phyloP scores from a whole-genome alignment of 2,888 invertebrate species.

The Strigamia maritima region DNA sequence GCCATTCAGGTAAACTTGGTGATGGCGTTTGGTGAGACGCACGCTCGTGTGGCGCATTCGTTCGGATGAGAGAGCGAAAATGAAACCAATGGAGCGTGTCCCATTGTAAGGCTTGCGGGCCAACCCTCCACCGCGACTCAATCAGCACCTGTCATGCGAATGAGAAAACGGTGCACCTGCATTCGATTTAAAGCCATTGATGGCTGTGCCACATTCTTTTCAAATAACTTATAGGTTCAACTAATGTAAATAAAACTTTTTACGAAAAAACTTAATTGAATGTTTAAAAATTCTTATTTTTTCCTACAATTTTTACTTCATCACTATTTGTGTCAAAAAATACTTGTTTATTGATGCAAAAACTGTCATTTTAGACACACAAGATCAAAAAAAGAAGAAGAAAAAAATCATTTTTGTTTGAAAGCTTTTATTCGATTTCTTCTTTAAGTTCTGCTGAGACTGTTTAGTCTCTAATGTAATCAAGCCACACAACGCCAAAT shows the following conservation, averaged over 20 bases:
- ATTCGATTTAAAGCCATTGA: conserved; percentile 13
- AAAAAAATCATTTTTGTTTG: too few species aligned
- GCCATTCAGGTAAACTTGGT: conserved; percentile 14
- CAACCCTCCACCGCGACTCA: conserved; percentile 24
- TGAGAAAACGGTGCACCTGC: conserved; percentile 19
- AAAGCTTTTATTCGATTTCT: too few species aligned
- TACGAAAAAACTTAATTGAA: not conserved
- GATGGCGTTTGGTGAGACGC: not conserved
- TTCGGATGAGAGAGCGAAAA: conserved; percentile 24
- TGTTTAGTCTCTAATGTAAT: too few species aligned
- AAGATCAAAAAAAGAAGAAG: too few species aligned
- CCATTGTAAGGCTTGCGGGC: conserved; percentile 17
- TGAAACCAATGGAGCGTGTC: conserved; percentile 21
- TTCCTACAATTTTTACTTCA: too few species aligned
- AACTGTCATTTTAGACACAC: too few species aligned
- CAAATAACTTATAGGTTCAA: not conserved
- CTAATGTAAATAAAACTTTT: not conserved
- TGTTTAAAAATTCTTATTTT: not conserved
- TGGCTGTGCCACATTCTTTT: conserved; percentile 9
- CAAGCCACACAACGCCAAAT: too few species aligned
- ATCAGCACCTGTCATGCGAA: conserved; percentile 34
- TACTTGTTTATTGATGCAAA: too few species aligned
- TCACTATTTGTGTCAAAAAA: too few species aligned
- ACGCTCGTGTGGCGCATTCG: not conserved
- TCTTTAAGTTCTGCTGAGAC: too few species aligned